Conservation (phyloP, 2,888 invertebrate species). For the Leptopilina syphax region DNA sequence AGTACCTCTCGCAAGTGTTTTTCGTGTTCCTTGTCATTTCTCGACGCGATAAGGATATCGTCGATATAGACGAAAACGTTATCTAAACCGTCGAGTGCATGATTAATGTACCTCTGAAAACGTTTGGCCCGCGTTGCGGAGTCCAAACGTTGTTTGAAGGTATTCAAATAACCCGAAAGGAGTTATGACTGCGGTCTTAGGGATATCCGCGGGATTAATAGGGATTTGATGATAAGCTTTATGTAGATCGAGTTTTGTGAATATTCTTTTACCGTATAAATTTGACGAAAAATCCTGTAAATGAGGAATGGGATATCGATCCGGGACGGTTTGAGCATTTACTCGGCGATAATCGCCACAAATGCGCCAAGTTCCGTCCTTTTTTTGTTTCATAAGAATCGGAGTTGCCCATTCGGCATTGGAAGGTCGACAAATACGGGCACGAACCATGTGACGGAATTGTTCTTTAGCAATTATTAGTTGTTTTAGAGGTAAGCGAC, state of each 20-base stretch:
- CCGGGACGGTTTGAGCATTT: conserved; percentile 40
- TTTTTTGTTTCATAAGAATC: conserved; percentile 66
- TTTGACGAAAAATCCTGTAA: not conserved
- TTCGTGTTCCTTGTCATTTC: conserved; percentile 34
- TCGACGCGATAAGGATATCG: conserved; percentile 43
- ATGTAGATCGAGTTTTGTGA: not conserved
- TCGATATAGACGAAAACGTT: conserved; percentile 20
- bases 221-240: no score
- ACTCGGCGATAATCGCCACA: conserved; percentile 44
- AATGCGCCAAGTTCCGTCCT: conserved; percentile 43
- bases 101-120: conserved; percentile 19
- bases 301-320: conserved; percentile 31
- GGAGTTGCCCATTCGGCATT: conserved; percentile 65
- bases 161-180: conserved; percentile 47
- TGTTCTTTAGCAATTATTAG: conserved; percentile 66
- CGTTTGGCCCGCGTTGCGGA: conserved; percentile 43
- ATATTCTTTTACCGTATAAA: not conserved
- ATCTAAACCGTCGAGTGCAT: conserved; percentile 31
- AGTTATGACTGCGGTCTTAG: conserved; percentile 47
- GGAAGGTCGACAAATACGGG: conserved; percentile 74
- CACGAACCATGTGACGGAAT: conserved; percentile 66
- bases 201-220: not conserved
- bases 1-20: conserved; percentile 39
- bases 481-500: conserved; percentile 68
- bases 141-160: conserved; percentile 41